Conservation (phyloP, 2,113 vertebrate genomes). For the Cnemophilus loriae region DNA sequence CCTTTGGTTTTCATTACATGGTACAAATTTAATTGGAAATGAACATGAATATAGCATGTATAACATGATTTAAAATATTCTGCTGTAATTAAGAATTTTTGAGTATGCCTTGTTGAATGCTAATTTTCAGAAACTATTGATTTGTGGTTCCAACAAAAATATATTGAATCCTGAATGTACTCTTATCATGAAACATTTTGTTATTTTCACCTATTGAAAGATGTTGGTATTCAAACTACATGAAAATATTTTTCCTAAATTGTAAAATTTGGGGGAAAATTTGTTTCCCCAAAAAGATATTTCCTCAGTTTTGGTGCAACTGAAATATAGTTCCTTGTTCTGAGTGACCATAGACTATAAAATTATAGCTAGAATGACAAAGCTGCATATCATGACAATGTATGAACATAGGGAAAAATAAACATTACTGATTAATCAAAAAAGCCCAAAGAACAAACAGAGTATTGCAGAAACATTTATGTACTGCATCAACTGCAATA, state of each 20-base stretch:
- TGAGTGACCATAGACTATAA: background rate
- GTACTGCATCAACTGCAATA: background rate
- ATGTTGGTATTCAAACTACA: background rate
- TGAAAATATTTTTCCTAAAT: background rate
- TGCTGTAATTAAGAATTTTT: background rate
- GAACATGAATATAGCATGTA: background rate
- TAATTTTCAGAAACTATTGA: background rate
- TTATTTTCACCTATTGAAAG: background rate
- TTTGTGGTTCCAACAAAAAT: background rate
- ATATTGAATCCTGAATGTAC: background rate
- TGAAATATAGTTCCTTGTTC: background rate
- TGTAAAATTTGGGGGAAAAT: background rate
- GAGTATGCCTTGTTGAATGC: background rate
- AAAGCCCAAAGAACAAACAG: background rate
- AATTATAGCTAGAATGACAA: background rate
- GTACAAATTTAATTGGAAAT: background rate
- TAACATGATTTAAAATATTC: background rate
- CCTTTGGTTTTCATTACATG: background rate
- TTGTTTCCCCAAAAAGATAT: background rate
- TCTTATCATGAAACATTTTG: background rate
- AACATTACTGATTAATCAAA: background rate
- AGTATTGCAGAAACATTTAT: background rate
- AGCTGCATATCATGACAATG: background rate
- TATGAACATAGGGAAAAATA: background rate
- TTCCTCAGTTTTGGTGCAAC: background rate